A percentile compares a stretch with the other conserved stretches of the same genome.
phyloP scores from a whole-genome alignment of 2,797 vertebrate genomes.

The Tragelaphus eurycerus region DNA sequence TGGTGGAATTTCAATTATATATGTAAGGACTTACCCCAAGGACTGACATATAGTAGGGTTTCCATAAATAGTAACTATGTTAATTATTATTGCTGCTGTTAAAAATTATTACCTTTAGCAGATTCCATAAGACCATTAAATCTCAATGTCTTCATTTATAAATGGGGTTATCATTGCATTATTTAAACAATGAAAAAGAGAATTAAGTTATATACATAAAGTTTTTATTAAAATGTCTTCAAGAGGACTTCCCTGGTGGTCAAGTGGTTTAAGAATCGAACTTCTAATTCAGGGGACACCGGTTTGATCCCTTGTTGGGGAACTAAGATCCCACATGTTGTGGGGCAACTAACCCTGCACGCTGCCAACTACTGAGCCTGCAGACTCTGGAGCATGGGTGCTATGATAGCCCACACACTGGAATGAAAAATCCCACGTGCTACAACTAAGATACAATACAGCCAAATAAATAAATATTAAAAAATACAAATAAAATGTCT shows the following conservation, averaged over 20 bases:
- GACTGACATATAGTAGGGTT: neutral
- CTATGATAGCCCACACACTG: neutral
- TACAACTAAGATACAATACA: neutral
- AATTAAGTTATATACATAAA: neutral
- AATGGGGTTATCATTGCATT: neutral
- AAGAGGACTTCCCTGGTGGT: neutral
- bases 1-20: neutral
- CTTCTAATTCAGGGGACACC: neutral
- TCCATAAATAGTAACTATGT: neutral
- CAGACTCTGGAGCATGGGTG: neutral
- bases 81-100: neutral
- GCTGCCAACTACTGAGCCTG: neutral
- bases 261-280: neutral
- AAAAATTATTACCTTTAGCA: neutral
- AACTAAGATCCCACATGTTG: neutral
- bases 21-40: neutral
- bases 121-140: neutral
- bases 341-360: neutral
- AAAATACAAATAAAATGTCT: neutral
- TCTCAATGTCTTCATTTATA: neutral
- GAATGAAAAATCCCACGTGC: neutral
- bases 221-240: neutral
- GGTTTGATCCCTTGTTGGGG: neutral
- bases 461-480: neutral
- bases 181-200: neutral